Conservation (phyloP, 2,797 vertebrate species). For the Tragelaphus eurycerus region DNA sequence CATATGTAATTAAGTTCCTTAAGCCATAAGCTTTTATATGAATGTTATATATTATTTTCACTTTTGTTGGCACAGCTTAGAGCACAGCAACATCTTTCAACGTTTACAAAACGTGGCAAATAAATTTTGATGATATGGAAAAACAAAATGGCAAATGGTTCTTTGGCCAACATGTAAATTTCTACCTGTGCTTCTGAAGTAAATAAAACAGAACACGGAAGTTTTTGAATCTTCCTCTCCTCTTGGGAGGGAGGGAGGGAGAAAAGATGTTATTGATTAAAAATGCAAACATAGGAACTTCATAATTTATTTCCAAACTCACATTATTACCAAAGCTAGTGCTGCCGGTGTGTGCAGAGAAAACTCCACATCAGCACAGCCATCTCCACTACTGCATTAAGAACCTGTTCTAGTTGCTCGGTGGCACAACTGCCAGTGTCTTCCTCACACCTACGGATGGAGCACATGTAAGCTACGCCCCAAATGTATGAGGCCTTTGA, state of each 20-base stretch:
- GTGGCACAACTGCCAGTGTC: background rate
- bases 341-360: background rate
- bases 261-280: background rate
- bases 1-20: background rate
- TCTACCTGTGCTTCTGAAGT: background rate
- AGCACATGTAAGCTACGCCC: background rate
- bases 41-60: background rate
- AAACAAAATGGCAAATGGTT: background rate
- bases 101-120: background rate
- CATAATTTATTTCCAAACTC: slow-evolving; percentile 3
- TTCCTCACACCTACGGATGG: background rate
- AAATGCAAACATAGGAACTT: background rate
- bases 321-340: background rate
- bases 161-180: background rate
- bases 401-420: background rate
- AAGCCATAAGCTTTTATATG: background rate
- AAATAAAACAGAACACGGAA: background rate
- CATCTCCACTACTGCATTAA: background rate
- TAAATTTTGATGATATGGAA: background rate
- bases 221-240: background rate
- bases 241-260: background rate
- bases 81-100: background rate
- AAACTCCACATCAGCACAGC: background rate
- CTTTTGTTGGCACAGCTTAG: background rate
- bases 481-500: background rate